These are phyloP conservation scores for Daubentonia madagascariensis DNA, from an alignment of 2,113 vertebrate genomes.

Conservation along the genomic window DNA sequence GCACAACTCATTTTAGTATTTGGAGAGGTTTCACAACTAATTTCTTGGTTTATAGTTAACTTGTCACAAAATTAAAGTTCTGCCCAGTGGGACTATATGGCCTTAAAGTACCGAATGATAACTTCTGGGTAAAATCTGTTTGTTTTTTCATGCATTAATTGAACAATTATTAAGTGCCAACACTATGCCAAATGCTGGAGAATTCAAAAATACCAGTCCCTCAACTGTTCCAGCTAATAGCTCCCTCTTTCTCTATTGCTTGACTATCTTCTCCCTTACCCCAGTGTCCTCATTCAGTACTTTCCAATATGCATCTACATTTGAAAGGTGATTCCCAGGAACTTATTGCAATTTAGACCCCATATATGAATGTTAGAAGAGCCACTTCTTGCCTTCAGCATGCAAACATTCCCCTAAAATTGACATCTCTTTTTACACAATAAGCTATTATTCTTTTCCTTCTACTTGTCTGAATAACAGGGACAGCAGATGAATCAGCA, in stretches of 20 bases:
- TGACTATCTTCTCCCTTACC: neutral
- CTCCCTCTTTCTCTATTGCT: neutral
- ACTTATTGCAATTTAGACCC: neutral
- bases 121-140: neutral
- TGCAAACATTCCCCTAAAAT: neutral
- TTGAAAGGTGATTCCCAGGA: neutral
- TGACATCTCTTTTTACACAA: neutral
- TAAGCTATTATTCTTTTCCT: neutral
- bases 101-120: neutral
- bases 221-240: neutral
- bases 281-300: neutral
- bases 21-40: neutral
- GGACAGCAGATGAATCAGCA: neutral
- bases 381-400: neutral
- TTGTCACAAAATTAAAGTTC: neutral
- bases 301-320: neutral
- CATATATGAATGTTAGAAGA: neutral
- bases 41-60: neutral
- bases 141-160: neutral
- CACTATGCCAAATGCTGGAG: neutral
- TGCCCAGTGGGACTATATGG: neutral
- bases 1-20: neutral
- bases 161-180: constrained; percentile 21
- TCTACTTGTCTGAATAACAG: constrained; percentile 15
- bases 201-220: neutral